A percentile compares a stretch with the other conserved stretches of the same genome.
Conservation (phyloP, 2,113 vertebrate species). For the Misgurnus mizolepis region DNA sequence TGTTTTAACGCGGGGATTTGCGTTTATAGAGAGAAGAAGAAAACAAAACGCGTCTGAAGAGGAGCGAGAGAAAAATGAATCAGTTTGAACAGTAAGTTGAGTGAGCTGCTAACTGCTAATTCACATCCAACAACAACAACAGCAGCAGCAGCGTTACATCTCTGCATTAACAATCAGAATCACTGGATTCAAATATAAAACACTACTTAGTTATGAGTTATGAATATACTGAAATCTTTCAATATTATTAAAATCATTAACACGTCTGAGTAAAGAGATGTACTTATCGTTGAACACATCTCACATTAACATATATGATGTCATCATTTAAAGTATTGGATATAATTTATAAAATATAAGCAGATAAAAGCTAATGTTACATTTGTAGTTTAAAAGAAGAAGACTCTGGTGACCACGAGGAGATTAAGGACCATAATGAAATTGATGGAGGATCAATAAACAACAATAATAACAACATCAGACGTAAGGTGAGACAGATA, state of each 20-base stretch:
- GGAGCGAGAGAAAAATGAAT: neutral
- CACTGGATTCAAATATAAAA: too few species aligned
- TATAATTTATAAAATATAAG: too few species aligned
- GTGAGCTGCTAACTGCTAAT: slow-evolving; percentile 27
- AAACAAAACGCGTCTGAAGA: too few species aligned
- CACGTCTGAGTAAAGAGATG: too few species aligned
- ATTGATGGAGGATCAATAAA: slow-evolving; percentile 12
- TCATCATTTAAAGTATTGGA: neutral
- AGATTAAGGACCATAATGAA: slow-evolving; percentile 13
- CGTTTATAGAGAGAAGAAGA: neutral
- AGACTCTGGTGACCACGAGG: neutral
- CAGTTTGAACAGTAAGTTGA: slow-evolving; percentile 36
- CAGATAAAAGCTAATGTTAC: too few species aligned
- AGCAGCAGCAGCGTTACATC: too few species aligned
- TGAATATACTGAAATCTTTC: too few species aligned
- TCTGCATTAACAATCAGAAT: too few species aligned
- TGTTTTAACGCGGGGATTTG: neutral
- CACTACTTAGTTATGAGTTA: too few species aligned
- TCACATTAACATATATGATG: neutral
- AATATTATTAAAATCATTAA: too few species aligned
- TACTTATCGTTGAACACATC: neutral
- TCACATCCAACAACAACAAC: neutral
- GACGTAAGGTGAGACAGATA: slow-evolving; percentile 51
- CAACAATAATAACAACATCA: slow-evolving; percentile 55
- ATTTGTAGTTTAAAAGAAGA: slow-evolving; percentile 12